These are phyloP conservation scores for Myotis davidii DNA, from an alignment of 2,113 vertebrate species.

Conservation along the genomic window DNA sequence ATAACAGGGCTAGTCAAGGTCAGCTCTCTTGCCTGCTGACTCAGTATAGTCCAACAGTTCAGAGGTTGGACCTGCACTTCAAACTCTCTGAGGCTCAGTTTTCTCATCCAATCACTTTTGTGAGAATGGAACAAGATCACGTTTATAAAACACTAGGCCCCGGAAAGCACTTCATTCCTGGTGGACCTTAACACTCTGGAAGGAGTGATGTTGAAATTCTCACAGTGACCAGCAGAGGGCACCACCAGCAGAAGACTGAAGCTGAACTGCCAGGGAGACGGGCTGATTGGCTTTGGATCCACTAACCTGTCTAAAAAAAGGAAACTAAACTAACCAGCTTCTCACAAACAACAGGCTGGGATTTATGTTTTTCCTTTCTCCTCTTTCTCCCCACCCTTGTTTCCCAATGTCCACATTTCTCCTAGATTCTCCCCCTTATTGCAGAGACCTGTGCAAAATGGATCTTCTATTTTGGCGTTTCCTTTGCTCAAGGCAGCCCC, in stretches of 20 bases:
- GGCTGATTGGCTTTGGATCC: background rate
- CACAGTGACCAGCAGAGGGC: constrained; percentile 65
- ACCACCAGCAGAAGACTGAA: background rate
- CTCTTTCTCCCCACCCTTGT: background rate
- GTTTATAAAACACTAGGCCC: background rate
- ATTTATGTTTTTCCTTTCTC: background rate
- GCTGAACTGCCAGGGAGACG: rapidly evolving
- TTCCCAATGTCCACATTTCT: background rate
- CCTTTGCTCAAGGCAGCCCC: background rate
- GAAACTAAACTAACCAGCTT: background rate
- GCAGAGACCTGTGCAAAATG: background rate
- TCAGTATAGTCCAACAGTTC: background rate
- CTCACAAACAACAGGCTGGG: background rate
- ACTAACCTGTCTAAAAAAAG: background rate
- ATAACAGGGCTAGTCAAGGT: background rate
- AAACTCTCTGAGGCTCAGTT: background rate
- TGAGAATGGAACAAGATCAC: background rate
- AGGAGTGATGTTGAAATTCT: background rate
- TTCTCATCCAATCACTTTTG: background rate
- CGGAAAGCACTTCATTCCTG: background rate
- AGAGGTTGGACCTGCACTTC: background rate
- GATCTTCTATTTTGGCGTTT: background rate
- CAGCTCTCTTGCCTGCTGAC: background rate
- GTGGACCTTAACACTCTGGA: background rate
- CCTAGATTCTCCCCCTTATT: background rate